Base-by-base conservation (phyloP, 2,888 invertebrate species). In the Quadriops clusia region DNA sequence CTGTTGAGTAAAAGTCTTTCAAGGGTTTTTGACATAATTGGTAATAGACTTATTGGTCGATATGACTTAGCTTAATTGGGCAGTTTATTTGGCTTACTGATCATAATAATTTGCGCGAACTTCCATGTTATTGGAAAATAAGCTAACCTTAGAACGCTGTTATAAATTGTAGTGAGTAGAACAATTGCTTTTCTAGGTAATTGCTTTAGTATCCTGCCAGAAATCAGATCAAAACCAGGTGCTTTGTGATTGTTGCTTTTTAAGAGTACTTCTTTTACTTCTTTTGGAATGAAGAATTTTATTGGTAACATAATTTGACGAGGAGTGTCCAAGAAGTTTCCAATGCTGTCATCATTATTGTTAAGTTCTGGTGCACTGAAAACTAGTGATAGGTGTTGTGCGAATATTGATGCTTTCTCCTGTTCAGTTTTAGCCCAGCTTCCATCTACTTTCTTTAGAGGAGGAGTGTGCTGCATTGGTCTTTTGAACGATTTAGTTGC, bases 41-140 rank as follows among this genome's bases (percentile, higher is more conserved):
- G n/a, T n/a, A n/a, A 41, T 11, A 42, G 17, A 14, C 31, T 38
- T 26, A 46, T 43, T 2, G 39, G 37, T 25, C 24, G 12, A 14
- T 40, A 39, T 6, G 29, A 40, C 1, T 28, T 30, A n/a, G 23
- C 14, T 15, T 33, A 22, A 12, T 28, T 29, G 5, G 31, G 23
- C 15, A 10, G 18, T 34, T 38, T 45, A 4, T 11, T n/a, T n/a
- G n/a, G n/a, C n/a, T n/a, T n/a, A n/a, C n/a, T n/a, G n/a, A n/a
- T n/a, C n/a, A n/a, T n/a, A n/a, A n/a, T n/a, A n/a, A n/a, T n/a
- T n/a, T n/a, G n/a, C n/a, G n/a, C n/a, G n/a, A n/a, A n/a, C n/a
- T 28, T 28, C 28, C 20, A 28, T 14, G 8, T 6, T 4, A 27
- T 27, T 4, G 27, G 27, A 9, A 7, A 27, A 17, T 27, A 17